These are phyloP conservation scores for Balearica regulorum DNA, from an alignment of 2,797 vertebrate species.

Conservation along the genomic window DNA sequence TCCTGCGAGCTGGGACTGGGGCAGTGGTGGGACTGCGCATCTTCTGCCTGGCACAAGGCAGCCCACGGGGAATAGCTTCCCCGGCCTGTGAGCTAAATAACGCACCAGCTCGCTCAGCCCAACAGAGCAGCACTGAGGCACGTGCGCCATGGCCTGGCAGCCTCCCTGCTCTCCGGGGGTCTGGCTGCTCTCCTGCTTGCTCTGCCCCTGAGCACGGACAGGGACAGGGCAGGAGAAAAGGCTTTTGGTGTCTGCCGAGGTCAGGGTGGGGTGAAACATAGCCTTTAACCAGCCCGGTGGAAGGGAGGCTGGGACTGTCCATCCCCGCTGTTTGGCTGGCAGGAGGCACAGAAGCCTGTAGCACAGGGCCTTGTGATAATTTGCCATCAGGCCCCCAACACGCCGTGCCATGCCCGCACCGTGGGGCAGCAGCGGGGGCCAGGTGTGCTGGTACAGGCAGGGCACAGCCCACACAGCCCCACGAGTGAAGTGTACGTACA, in stretches of 20 bases:
- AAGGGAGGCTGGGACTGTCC: background rate
- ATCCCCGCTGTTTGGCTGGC: fast-evolving
- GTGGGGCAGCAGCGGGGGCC: background rate
- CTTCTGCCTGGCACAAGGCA: background rate
- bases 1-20: background rate
- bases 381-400: fast-evolving
- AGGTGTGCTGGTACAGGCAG: background rate
- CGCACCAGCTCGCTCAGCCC: fast-evolving
- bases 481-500: fast-evolving
- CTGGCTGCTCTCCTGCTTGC: fast-evolving
- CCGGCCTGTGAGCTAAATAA: background rate
- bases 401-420: fast-evolving
- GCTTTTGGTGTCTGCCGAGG: background rate
- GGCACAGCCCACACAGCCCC: background rate
- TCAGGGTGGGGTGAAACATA: background rate
- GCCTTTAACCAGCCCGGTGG: background rate
- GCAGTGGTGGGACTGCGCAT: background rate
- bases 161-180: background rate
- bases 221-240: background rate
- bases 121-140: background rate
- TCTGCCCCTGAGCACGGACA: background rate
- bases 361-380: background rate
- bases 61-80: background rate
- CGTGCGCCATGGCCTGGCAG: fast-evolving
- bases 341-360: background rate